Evolutionary conservation across 2,797 vertebrate species (phyloP).

Genomic region (Cebuella pygmaea): DNA sequence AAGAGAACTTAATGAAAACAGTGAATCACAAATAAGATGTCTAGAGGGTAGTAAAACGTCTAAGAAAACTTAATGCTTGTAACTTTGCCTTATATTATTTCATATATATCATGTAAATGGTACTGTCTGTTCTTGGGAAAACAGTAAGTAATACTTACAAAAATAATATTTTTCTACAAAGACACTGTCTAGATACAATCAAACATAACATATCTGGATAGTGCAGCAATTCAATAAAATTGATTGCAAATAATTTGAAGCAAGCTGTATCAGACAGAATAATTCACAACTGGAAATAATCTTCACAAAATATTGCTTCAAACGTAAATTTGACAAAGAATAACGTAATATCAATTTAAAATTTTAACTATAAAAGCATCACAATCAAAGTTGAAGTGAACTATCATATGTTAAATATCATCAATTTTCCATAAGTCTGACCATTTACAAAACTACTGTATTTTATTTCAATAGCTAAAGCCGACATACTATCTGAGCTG

Average conservation of each 20-base stretch:
- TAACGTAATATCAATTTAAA: conserved; percentile 40
- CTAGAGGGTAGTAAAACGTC: conserved; percentile 63
- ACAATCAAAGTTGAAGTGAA: background rate
- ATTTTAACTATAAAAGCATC: conserved; percentile 20
- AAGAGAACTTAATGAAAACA: conserved; percentile 79
- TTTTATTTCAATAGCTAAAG: background rate
- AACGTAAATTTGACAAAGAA: conserved; percentile 16
- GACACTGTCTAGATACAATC: conserved; percentile 49
- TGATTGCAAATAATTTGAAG: conserved; percentile 47
- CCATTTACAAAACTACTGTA: background rate
- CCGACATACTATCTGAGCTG: background rate
- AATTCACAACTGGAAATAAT: conserved; percentile 50
- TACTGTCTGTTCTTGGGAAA: conserved; percentile 49
- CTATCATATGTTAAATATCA: background rate
- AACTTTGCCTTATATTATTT: conserved; percentile 69
- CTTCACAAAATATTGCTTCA: background rate
- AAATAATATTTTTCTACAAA: conserved; percentile 61
- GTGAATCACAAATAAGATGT: conserved; percentile 75
- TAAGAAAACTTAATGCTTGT: conserved; percentile 65
- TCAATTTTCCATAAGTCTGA: background rate
- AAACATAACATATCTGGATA: conserved; percentile 33
- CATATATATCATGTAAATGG: conserved; percentile 74
- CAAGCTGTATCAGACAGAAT: background rate
- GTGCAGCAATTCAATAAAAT: conserved; percentile 39
- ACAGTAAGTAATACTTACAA: conserved; percentile 47